These are phyloP conservation scores for Drosophila ananassae DNA, from an alignment of 1,140 invertebrate species.

Conservation along the genomic window DNA sequence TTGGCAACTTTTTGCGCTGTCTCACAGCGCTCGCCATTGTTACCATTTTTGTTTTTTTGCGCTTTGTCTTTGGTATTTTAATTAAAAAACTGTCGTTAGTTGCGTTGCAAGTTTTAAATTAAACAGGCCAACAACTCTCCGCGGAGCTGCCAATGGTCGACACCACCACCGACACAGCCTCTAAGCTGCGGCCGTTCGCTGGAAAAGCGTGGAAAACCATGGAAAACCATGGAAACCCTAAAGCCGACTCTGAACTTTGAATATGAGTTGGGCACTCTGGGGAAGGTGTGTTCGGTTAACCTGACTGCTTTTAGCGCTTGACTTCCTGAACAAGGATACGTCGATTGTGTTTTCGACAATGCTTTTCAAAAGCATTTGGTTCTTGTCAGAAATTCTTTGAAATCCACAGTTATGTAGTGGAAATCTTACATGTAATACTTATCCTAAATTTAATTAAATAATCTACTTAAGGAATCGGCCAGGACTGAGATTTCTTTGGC, in stretches of 20 bases:
- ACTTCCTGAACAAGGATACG: background rate
- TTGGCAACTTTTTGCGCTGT: slow-evolving; percentile 72
- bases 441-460: too few relatives aligned
- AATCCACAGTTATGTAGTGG: too few relatives aligned
- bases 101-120: slow-evolving; percentile 77
- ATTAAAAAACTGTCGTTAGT: slow-evolving; percentile 81
- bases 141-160: slow-evolving; percentile 46
- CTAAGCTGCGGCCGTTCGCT: slow-evolving; percentile 28
- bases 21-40: slow-evolving; percentile 37
- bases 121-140: slow-evolving; percentile 54
- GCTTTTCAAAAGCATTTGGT: background rate
- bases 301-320: slow-evolving; percentile 5
- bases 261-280: slow-evolving; percentile 16
- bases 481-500: background rate
- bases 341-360: background rate
- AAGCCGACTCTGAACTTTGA: slow-evolving; percentile 26
- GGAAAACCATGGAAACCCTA: slow-evolving; percentile 1
- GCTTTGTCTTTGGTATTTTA: slow-evolving; percentile 80
- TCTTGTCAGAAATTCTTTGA: background rate
- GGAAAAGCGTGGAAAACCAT: background rate
- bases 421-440: too few relatives aligned
- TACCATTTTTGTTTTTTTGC: slow-evolving; percentile 41
- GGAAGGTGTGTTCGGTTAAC: slow-evolving; percentile 27
- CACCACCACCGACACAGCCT: background rate
- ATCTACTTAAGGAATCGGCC: slow-evolving; percentile 18